Evolutionary conservation across 2,113 vertebrate species (phyloP).

Genomic region (Proteles cristata): DNA sequence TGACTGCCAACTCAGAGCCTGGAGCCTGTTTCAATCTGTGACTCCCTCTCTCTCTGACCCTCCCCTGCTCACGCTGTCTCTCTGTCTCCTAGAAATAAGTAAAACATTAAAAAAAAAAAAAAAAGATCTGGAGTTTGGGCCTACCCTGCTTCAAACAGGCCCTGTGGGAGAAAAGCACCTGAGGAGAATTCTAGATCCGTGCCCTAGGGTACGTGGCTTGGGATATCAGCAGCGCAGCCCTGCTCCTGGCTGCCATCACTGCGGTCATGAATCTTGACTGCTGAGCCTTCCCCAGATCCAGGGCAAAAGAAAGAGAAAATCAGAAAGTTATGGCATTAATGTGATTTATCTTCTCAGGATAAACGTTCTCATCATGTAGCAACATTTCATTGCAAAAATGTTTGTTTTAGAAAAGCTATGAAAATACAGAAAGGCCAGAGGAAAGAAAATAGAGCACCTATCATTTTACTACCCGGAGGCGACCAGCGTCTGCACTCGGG

Average conservation of each 20-base stretch:
- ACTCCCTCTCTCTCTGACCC: too few relatives aligned
- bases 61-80: too few relatives aligned
- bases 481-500: too few relatives aligned
- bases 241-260: not conserved
- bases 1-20: too few relatives aligned
- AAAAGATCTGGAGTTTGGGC: not conserved
- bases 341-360: not conserved
- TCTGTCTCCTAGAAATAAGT: too few relatives aligned
- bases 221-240: accelerated
- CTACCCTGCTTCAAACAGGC: not conserved
- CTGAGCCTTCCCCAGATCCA: not conserved
- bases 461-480: not conserved
- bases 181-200: not conserved
- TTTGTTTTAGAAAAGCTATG: not conserved
- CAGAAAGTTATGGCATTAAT: not conserved
- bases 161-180: not conserved
- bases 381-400: not conserved
- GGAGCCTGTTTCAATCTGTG: too few relatives aligned
- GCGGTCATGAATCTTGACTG: not conserved
- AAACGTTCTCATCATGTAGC: not conserved
- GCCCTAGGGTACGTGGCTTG: not conserved
- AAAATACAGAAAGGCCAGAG: not conserved
- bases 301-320: not conserved
- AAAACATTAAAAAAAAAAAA: too few relatives aligned
- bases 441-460: not conserved